Conservation (phyloP, 2,113 vertebrate species). For the Isurus oxyrinchus region DNA sequence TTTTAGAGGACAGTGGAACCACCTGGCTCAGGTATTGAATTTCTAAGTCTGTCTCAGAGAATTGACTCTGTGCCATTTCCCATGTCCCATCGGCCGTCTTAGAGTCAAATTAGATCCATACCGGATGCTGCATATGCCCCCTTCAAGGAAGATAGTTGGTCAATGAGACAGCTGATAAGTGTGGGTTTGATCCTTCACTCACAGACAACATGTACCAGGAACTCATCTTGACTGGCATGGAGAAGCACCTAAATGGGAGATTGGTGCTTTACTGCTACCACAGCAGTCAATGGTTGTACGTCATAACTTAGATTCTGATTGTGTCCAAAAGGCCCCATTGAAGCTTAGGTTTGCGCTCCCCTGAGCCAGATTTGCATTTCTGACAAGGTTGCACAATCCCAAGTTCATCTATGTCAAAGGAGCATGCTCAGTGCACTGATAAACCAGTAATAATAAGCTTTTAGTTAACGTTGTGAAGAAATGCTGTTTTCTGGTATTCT, state of each 20-base stretch:
- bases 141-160: background rate
- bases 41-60: background rate
- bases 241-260: background rate
- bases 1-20: background rate
- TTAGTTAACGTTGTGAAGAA: conserved; percentile 29
- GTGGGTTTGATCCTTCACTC: background rate
- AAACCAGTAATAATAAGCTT: conserved; percentile 34
- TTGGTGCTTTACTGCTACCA: background rate
- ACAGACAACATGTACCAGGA: background rate
- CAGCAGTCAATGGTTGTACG: background rate
- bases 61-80: background rate
- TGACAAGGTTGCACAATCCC: conserved; percentile 15
- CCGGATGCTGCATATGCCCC: background rate
- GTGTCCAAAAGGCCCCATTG: conserved; percentile 26
- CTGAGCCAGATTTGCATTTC: conserved; percentile 10
- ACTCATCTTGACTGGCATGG: background rate
- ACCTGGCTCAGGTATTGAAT: background rate
- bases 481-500: conserved; percentile 35
- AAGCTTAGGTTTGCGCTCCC: background rate
- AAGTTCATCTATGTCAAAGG: conserved; percentile 16
- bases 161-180: background rate
- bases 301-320: conserved; percentile 23
- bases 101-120: background rate
- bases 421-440: conserved; percentile 37
- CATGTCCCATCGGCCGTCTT: background rate